Evolutionary conservation across 2,888 invertebrate genomes (phyloP).

Genomic region (Ophion ellenae): DNA sequence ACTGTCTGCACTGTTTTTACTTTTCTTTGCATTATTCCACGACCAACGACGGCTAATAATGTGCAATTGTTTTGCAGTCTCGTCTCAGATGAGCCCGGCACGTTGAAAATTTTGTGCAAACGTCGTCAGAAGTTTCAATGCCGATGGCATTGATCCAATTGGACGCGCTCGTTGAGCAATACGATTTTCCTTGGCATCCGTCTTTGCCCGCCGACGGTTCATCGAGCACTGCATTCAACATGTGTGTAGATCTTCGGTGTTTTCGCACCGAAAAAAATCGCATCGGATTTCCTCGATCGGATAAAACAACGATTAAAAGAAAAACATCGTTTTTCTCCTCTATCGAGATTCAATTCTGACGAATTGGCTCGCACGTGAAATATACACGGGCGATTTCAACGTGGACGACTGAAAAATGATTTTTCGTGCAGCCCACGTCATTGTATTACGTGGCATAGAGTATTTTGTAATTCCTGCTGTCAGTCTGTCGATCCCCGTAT

Average conservation of each 20-base stretch:
- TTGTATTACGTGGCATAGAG: background rate
- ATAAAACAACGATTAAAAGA: background rate
- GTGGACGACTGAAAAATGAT: background rate
- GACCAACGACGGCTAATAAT: slow-evolving; percentile 1
- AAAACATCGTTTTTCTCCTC: background rate
- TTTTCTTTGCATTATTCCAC: background rate
- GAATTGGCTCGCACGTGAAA: background rate
- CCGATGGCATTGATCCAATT: slow-evolving; percentile 47
- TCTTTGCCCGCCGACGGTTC: slow-evolving; percentile 40
- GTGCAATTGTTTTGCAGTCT: slow-evolving; percentile 50
- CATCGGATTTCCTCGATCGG: slow-evolving; percentile 14
- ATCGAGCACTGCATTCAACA: slow-evolving; percentile 39
- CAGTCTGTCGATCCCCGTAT: background rate
- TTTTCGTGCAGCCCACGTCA: slow-evolving; percentile 4
- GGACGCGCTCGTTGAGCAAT: slow-evolving; percentile 25
- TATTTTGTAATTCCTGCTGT: slow-evolving; percentile 7
- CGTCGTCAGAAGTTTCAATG: slow-evolving; percentile 39
- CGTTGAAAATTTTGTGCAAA: slow-evolving; percentile 23
- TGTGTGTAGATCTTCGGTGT: slow-evolving; percentile 19
- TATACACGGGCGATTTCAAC: background rate
- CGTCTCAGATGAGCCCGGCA: slow-evolving; percentile 21
- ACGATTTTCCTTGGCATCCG: slow-evolving; percentile 46
- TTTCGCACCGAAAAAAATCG: background rate
- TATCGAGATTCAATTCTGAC: slow-evolving; percentile 9
- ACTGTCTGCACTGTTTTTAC: background rate